phyloP scores from a whole-genome alignment of 2,888 invertebrate genomes.

The Escarpia spicata region DNA sequence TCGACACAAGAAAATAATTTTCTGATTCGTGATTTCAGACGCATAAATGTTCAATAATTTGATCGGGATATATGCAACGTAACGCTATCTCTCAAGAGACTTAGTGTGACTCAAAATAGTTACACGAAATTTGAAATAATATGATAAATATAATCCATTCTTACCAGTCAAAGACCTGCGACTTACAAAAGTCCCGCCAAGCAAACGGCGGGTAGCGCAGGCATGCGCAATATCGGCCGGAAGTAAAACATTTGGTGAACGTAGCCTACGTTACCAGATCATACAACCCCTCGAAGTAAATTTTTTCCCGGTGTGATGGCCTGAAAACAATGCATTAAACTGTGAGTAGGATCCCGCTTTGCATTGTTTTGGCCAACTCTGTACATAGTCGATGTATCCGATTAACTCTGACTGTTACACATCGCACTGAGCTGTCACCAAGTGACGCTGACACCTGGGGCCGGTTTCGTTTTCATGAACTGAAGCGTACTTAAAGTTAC shows the following conservation, averaged over 20 bases:
- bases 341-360: background rate
- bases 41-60: background rate
- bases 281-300: background rate
- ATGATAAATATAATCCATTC: background rate
- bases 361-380: background rate
- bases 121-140: background rate
- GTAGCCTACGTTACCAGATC: slow-evolving; percentile 4
- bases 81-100: background rate
- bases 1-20: background rate
- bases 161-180: background rate
- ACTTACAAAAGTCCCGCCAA: slow-evolving; percentile 4
- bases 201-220: background rate
- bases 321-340: background rate
- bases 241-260: background rate
- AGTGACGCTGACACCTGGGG: too few relatives aligned
- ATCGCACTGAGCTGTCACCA: too few relatives aligned
- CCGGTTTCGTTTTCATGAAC: too few relatives aligned
- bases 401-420: background rate
- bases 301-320: background rate
- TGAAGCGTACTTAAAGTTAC: too few relatives aligned
- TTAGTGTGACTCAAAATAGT: background rate
- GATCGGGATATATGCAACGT: background rate
- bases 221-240: background rate
- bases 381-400: background rate
- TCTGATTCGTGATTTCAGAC: background rate